Base-by-base conservation (phyloP, 2,113 vertebrate species). In the Parus major region DNA sequence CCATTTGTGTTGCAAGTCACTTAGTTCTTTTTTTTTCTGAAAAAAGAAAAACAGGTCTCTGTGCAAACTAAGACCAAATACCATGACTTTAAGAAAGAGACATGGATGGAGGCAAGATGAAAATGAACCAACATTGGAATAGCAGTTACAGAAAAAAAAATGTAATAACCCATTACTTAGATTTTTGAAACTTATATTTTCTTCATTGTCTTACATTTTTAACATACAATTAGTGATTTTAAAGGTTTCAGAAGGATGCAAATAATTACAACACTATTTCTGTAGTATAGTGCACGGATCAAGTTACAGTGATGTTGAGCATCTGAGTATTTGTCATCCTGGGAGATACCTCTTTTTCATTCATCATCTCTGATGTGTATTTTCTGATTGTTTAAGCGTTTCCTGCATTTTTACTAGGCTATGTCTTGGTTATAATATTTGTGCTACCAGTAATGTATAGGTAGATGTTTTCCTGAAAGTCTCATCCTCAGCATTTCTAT, bases 1-100 rank as follows among this genome's bases (percentile, higher is more conserved):
- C 53, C 61, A 56, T 91, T 96, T 96, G 16, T 82, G 12, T 76
- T 94, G 86, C 56, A 59, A 39, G 25, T 61, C 55, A 76, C 66
- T 96, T 86, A 8, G 9, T 50, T 71, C 9, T 20, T 8, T 36
- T 29, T 29, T 46, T 27, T 36, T 49, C 23, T 88, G 35, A 39
- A 39, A 39, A 39, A 39, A 39, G 39, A 39, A 39, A 39, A 39
- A 35, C 11, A 39, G 6, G 10, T 88, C 4, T 68, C 10, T 80
- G 10, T 55, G 47, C 7, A 75, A 86, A 63, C 9, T 66, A 50
- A 64, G 35, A 60, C 47, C 15, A 71, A 96, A 70, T 77, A 86
- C 33, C 72, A 5, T 14, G 44, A 70, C 33, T 82, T 92, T 29
- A 80, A 68, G 49, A 85, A 31, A 17, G 31, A 68, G 28, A 49